Base-by-base conservation (phyloP, 2,888 invertebrate species). In the Hemaris fuciformis region DNA sequence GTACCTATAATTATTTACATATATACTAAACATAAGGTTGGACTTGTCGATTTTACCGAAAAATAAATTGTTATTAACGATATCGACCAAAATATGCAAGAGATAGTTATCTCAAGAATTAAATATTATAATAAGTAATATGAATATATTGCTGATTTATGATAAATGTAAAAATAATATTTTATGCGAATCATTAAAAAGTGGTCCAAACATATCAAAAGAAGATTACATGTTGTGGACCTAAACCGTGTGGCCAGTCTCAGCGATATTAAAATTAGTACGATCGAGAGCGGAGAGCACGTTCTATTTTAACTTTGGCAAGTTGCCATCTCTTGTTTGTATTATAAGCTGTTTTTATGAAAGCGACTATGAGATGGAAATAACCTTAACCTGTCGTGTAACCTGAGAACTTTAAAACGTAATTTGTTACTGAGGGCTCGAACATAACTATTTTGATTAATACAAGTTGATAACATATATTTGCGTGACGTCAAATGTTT, bases 311-410 rank as follows among this genome's bases (percentile, higher is more conserved):
- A 70, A 81, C 62, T 64, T 83, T 92, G 92, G 92, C 92, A 85
- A 66, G 72, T 69, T 88, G 92, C 92, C 92, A 92, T 86, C 86
- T 84, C 86, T 89, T 88, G 92, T 92, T 92, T 91, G 91, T 92
- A 92, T 90, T 92, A 91, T 92, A 92, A 91, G 89, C 89, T 87
- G 91, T 92, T 92, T 92, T 92, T 92, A 92, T 92, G 92, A 92
- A 92, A 92, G 89, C 87, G 88, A 88, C 88, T 88, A 88, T 86
- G 84, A 81, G 91, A 90, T 92, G 85, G 89, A 92, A 92, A 92
- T 92, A 92, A 90, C 91, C 89, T 81, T 84, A 88, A 89, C 88
- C 88, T 89, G 85, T 88, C 86, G 80, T 89, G 91, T 89, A 92
- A 92, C 86, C 82, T 83, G 92, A 92, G 90, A 91, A 77, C 77